Evolutionary conservation across 92 coral and sea anemone genomes (phyloP).

Genomic region (Phenganax marumi): DNA sequence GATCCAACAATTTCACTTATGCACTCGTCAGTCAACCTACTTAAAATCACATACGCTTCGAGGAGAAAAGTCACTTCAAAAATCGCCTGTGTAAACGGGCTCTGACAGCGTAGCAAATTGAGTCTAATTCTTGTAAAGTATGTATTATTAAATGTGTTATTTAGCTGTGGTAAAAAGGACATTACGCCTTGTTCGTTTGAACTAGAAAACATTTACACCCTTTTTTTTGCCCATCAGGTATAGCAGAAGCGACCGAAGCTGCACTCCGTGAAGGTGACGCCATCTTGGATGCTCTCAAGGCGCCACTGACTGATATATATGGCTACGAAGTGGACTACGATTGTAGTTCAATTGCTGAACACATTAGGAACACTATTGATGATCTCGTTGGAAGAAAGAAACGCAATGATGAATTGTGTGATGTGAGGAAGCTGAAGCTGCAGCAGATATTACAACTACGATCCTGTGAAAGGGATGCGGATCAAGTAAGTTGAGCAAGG

Average conservation of each 20-base stretch:
- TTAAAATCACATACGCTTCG: too few species aligned
- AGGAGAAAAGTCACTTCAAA: too few species aligned
- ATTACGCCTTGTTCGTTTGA: too few species aligned
- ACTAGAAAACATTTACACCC: background rate
- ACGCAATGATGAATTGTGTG: constrained; percentile 91
- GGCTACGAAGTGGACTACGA: constrained; percentile 76
- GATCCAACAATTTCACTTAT: too few species aligned
- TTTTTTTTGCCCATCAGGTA: constrained; percentile 50
- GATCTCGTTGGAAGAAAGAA: constrained; percentile 83
- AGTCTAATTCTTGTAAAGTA: too few species aligned
- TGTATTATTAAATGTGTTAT: too few species aligned
- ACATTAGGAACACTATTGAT: constrained; percentile 78
- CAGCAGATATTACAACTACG: constrained; percentile 93
- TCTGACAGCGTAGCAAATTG: too few species aligned
- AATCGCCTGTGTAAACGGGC: too few species aligned
- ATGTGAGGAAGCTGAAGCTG: constrained; percentile 87
- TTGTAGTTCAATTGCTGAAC: constrained; percentile 66
- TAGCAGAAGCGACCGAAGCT: constrained; percentile 71
- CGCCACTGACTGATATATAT: constrained; percentile 63
- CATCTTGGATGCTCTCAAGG: constrained; percentile 67
- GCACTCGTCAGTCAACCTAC: background rate
- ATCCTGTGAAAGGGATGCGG: constrained; percentile 89
- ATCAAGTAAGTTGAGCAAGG: constrained; percentile 62
- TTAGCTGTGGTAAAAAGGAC: too few species aligned
- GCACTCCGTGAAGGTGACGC: constrained; percentile 72